Evolutionary conservation across 2,797 vertebrate species (phyloP).

Genomic region (Tragelaphus eurycerus): DNA sequence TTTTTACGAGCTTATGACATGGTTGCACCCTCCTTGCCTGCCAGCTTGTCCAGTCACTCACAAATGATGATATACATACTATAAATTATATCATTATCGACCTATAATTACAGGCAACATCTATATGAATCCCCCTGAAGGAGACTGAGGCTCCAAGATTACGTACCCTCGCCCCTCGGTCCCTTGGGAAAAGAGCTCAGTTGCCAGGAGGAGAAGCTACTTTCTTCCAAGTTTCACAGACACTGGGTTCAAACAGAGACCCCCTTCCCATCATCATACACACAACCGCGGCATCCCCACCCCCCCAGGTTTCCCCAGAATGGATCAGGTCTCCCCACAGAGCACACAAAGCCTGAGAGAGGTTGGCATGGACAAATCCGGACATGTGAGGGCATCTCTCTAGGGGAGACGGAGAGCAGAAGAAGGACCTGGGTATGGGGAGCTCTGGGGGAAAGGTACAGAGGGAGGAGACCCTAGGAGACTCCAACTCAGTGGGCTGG

Average conservation of each 20-base stretch:
- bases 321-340: constrained; percentile 51
- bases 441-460: constrained; percentile 33
- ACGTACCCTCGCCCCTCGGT: constrained; percentile 68
- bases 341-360: constrained; percentile 60
- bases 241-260: constrained; percentile 72
- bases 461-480: constrained; percentile 16
- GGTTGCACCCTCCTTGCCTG: constrained; percentile 81
- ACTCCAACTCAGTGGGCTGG: not conserved
- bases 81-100: constrained; percentile 87
- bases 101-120: constrained; percentile 85
- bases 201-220: constrained; percentile 71
- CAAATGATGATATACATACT: constrained; percentile 84
- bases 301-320: not conserved
- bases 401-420: not conserved
- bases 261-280: not conserved
- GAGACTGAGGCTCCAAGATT: constrained; percentile 79
- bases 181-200: constrained; percentile 78
- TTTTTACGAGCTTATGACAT: constrained; percentile 86
- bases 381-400: constrained; percentile 72
- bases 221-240: constrained; percentile 79
- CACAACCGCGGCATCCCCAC: constrained; percentile 16
- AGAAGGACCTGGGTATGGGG: not conserved
- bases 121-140: constrained; percentile 84
- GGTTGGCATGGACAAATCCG: constrained; percentile 64
- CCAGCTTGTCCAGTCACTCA: constrained; percentile 83